phyloP scores from a whole-genome alignment of 2,888 invertebrate species.

The Epirrhoe tristata region DNA sequence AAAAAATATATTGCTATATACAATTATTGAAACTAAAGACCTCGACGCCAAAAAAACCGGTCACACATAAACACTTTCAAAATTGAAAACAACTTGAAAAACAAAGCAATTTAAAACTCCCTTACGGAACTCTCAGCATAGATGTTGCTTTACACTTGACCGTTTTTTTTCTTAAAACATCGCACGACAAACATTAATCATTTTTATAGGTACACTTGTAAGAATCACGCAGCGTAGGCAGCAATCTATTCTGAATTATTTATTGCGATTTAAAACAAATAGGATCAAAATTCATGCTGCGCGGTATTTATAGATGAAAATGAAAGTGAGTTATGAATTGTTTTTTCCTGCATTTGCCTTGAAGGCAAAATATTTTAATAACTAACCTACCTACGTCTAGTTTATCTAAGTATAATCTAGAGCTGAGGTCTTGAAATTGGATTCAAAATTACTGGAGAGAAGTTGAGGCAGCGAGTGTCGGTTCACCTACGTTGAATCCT shows the following conservation, averaged over 20 bases:
- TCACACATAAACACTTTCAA: no score
- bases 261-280: conserved; percentile 75
- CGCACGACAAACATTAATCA: conserved; percentile 67
- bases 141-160: background rate
- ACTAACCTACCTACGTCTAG: conserved; percentile 11
- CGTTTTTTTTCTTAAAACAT: conserved; percentile 33
- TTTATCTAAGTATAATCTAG: conserved; percentile 1
- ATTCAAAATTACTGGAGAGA: conserved; percentile 47
- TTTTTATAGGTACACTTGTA: conserved; percentile 68
- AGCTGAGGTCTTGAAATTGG: conserved; percentile 30
- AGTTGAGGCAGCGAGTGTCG: conserved; percentile 41
- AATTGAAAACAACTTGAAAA: no score
- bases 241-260: conserved; percentile 62
- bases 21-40: no score
- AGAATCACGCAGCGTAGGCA: conserved; percentile 66
- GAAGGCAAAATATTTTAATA: conserved; percentile 5
- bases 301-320: conserved; percentile 56
- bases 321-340: conserved; percentile 44
- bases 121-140: background rate
- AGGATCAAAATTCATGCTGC: conserved; percentile 70
- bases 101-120: no score
- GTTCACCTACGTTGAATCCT: conserved; percentile 44
- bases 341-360: conserved; percentile 20
- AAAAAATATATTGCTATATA: no score
- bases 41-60: no score